These are phyloP conservation scores for Orthonevra nobilis DNA, from an alignment of 2,888 invertebrate genomes.

Conservation along the genomic window DNA sequence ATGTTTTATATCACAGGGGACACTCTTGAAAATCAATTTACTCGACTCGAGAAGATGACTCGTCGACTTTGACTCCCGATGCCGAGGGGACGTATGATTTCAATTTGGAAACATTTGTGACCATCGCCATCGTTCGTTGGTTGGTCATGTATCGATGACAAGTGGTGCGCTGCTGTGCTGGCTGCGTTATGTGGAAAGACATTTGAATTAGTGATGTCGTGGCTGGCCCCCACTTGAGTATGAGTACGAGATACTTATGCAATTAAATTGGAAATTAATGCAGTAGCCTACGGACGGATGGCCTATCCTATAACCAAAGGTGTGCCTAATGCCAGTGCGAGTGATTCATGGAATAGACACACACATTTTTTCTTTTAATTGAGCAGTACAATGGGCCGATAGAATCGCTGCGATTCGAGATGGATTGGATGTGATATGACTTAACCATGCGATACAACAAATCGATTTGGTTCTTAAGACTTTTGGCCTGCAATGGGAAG, in stretches of 20 bases:
- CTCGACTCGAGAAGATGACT: slow-evolving; percentile 16
- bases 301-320: slow-evolving; percentile 53
- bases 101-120: slow-evolving; percentile 45
- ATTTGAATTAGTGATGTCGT: slow-evolving; percentile 54
- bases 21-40: slow-evolving; percentile 70
- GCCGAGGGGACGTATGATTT: slow-evolving; percentile 1
- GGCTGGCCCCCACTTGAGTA: slow-evolving; percentile 64
- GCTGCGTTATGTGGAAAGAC: slow-evolving; percentile 40
- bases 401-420: no score
- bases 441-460: no score
- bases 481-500: no score
- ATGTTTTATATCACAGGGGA: slow-evolving; percentile 65
- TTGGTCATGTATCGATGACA: slow-evolving; percentile 69
- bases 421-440: no score
- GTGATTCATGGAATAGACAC: slow-evolving; percentile 64
- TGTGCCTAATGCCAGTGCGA: slow-evolving; percentile 53
- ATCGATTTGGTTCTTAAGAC: no score
- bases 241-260: slow-evolving; percentile 26
- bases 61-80: slow-evolving; percentile 16
- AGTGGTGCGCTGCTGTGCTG: slow-evolving; percentile 25
- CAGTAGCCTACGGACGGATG: slow-evolving; percentile 64
- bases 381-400: slow-evolving; percentile 15
- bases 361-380: slow-evolving; percentile 50
- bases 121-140: no score
- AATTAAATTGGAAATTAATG: slow-evolving; percentile 64